Evolutionary conservation across 2,113 vertebrate genomes (phyloP).

Genomic region (Herpailurus yagouaroundi): DNA sequence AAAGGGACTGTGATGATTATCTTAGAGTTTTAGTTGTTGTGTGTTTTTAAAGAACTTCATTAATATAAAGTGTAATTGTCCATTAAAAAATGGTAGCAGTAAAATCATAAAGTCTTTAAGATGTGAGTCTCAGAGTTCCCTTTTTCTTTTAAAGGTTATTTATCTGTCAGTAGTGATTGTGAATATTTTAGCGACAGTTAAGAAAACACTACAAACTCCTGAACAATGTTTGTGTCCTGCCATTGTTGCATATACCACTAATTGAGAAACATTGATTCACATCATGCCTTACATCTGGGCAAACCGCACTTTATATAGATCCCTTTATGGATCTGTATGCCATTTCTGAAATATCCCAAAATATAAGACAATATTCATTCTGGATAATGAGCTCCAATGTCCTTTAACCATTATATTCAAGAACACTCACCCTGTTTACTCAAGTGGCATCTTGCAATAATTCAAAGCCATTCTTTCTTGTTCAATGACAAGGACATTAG

Average conservation of each 20-base stretch:
- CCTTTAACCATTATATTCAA: background rate
- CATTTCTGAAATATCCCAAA: slow-evolving; percentile 21
- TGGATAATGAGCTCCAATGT: background rate
- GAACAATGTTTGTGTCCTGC: background rate
- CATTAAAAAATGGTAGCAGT: slow-evolving; percentile 13
- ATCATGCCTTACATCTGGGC: background rate
- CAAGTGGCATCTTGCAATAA: background rate
- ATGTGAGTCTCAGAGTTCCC: background rate
- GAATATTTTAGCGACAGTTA: background rate
- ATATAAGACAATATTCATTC: background rate
- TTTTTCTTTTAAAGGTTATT: slow-evolving; percentile 16
- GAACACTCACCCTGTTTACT: background rate
- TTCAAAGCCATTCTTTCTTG: background rate
- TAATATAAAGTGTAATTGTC: background rate
- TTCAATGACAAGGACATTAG: background rate
- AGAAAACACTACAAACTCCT: background rate
- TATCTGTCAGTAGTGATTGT: background rate
- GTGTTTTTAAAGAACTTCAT: slow-evolving; percentile 23
- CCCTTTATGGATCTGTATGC: background rate
- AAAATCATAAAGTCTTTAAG: slow-evolving; percentile 34
- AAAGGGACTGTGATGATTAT: background rate
- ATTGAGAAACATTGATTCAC: background rate
- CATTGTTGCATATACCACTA: background rate
- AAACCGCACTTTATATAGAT: background rate
- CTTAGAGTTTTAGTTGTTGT: background rate